These are phyloP conservation scores for Ctenopoma multispine DNA, from an alignment of 2,797 vertebrate species.

Conservation along the genomic window DNA sequence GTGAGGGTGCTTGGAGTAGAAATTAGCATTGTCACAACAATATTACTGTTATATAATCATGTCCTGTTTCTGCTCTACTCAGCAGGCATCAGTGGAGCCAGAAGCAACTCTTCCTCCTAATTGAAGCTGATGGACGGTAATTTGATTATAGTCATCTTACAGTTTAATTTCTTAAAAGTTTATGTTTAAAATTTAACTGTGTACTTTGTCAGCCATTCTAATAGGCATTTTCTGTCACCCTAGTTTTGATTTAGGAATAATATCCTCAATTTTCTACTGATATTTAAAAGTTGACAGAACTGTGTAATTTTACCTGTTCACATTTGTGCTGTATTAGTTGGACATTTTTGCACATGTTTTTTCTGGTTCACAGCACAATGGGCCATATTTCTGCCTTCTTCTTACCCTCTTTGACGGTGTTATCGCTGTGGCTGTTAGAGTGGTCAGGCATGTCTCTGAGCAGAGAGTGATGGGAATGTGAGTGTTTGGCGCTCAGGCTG, in stretches of 20 bases:
- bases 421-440: slow-evolving; percentile 96
- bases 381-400: not conserved
- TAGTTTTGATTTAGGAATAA: not conserved
- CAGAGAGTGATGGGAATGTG: slow-evolving; percentile 95
- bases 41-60: slow-evolving; percentile 49
- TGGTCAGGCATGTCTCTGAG: slow-evolving; percentile 93
- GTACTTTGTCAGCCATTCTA: not conserved
- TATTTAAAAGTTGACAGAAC: too few relatives aligned
- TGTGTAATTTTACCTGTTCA: not conserved
- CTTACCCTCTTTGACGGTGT: slow-evolving; percentile 91
- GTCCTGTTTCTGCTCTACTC: slow-evolving; percentile 49
- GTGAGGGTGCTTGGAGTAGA: slow-evolving; percentile 7
- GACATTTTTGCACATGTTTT: too few relatives aligned
- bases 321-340: not conserved
- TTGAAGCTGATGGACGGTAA: slow-evolving; percentile 17
- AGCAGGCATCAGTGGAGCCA: slow-evolving; percentile 18
- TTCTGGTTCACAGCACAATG: too few relatives aligned
- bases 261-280: not conserved
- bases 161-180: slow-evolving; percentile 4
- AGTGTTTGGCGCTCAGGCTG: slow-evolving; percentile 93
- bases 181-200: not conserved
- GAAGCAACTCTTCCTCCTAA: slow-evolving; percentile 24
- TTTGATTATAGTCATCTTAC: not conserved
- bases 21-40: slow-evolving; percentile 52
- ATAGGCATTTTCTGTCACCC: not conserved